These are phyloP conservation scores for Patiria pectinifera DNA, from an alignment of 53 echinoderm and acorn worm species.

Conservation along the genomic window DNA sequence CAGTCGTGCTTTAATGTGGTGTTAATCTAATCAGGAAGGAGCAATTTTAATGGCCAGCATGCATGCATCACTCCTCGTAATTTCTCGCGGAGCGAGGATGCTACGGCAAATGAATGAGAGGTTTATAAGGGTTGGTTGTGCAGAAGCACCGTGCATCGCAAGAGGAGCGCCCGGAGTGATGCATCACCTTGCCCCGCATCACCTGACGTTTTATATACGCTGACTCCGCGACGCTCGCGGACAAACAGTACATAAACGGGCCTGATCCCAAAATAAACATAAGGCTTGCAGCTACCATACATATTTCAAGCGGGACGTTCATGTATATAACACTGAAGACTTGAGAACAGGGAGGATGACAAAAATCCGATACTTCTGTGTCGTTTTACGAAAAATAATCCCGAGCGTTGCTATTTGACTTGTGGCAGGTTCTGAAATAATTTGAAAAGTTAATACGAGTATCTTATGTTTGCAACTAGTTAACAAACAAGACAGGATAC, in stretches of 20 bases:
- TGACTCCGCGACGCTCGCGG: not conserved
- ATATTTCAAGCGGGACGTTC: not conserved
- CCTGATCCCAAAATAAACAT: slow-evolving; percentile 1
- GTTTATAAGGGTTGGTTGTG: not conserved
- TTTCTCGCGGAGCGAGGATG: not conserved
- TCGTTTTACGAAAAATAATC: not conserved
- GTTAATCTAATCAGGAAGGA: too few relatives aligned
- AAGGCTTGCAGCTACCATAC: not conserved
- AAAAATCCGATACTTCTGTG: not conserved
- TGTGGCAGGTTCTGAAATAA: not conserved
- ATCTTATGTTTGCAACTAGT: too few relatives aligned
- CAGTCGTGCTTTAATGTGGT: too few relatives aligned
- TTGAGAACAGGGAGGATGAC: not conserved
- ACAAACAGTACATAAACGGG: not conserved
- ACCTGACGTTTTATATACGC: not conserved
- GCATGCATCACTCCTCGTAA: not conserved
- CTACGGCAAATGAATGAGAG: not conserved
- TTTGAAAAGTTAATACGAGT: too few relatives aligned
- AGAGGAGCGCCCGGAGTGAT: not conserved
- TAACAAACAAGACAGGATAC: too few relatives aligned
- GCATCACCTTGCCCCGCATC: not conserved
- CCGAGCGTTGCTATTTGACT: not conserved
- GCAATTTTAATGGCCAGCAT: too few relatives aligned
- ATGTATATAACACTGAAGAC: not conserved
- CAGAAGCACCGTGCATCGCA: not conserved